Conservation (phyloP, 1,140 invertebrate species). For the Ips nitidus region DNA sequence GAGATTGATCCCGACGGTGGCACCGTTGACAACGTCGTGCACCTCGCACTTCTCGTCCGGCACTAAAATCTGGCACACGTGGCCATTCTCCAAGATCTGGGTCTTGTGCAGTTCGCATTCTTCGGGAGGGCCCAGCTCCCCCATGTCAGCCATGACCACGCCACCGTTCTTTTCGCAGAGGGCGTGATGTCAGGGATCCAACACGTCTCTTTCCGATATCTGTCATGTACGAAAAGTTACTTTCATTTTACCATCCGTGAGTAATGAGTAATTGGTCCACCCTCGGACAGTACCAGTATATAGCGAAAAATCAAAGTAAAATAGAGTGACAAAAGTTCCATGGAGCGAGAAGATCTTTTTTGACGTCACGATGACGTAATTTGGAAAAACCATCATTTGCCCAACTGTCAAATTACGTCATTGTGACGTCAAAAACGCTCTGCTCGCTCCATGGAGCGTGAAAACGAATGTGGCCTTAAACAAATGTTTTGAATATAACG, state of each 20-base stretch:
- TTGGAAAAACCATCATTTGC: no score
- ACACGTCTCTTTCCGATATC: slow-evolving; percentile 45
- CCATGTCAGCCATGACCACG: slow-evolving; percentile 31
- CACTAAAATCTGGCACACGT: slow-evolving; percentile 39
- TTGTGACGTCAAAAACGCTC: no score
- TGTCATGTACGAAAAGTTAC: slow-evolving; percentile 10
- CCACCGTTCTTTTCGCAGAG: slow-evolving; percentile 46
- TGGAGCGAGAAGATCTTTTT: no score
- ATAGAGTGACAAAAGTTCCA: no score
- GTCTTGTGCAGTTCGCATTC: slow-evolving; percentile 39
- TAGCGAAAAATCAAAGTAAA: no score
- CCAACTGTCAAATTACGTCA: no score
- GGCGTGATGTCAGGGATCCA: slow-evolving; percentile 50
- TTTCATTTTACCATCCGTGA: background rate
- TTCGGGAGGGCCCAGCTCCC: slow-evolving; percentile 31
- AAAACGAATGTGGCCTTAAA: no score
- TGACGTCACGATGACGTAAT: no score
- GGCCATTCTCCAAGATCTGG: slow-evolving; percentile 39
- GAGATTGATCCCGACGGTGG: slow-evolving; percentile 18
- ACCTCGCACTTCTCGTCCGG: slow-evolving; percentile 37
- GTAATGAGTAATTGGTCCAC: no score
- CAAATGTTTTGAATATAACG: no score
- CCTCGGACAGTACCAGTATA: no score
- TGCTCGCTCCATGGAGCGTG: no score
- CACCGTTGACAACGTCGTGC: slow-evolving; percentile 34